phyloP scores from a whole-genome alignment of 1,140 invertebrate genomes.

The Diuraphis noxia region DNA sequence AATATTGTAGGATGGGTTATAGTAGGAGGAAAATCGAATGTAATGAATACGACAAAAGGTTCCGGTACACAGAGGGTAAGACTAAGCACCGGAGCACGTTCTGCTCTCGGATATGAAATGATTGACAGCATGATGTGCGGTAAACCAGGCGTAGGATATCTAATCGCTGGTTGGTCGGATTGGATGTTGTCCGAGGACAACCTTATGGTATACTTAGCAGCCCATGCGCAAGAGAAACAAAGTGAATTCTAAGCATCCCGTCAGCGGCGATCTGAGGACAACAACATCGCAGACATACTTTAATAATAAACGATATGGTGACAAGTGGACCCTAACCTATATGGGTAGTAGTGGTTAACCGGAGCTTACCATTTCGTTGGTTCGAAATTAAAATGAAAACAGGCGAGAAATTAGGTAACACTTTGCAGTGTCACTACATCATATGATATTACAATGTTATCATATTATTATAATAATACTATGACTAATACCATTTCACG shows the following conservation, averaged over 20 bases:
- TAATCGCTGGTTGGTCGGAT: not conserved
- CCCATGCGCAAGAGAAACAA: not conserved
- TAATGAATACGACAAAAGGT: not conserved
- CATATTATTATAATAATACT: too few species aligned
- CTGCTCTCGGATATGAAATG: not conserved
- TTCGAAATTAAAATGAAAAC: not conserved
- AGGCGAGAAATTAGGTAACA: not conserved
- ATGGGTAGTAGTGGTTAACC: not conserved
- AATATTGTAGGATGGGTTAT: not conserved
- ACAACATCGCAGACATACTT: not conserved
- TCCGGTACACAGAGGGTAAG: not conserved
- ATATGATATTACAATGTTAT: too few species aligned
- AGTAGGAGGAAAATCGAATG: not conserved
- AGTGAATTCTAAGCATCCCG: not conserved
- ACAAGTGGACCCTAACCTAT: not conserved
- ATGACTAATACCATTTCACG: not conserved
- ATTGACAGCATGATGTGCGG: not conserved
- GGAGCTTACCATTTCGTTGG: not conserved
- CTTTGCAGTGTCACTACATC: too few species aligned
- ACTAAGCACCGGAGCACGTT: not conserved
- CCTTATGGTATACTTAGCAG: too few species aligned
- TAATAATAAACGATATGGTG: not conserved
- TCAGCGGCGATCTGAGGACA: not conserved
- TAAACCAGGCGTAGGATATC: not conserved
- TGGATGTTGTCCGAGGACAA: not conserved